Conservation (phyloP, 2,113 vertebrate genomes). For the Prietella phreatophila region DNA sequence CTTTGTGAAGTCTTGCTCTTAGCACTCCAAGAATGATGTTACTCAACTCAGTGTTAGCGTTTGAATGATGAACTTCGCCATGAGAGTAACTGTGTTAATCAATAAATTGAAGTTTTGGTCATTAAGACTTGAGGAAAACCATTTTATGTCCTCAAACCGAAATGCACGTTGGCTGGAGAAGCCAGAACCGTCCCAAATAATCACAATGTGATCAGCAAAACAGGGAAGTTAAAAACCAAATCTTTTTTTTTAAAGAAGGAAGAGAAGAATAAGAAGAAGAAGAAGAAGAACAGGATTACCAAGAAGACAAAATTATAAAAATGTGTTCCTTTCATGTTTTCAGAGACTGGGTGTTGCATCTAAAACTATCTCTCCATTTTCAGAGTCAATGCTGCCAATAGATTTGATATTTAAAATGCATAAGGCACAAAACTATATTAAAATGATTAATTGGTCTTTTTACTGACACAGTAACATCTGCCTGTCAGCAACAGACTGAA, state of each 20-base stretch:
- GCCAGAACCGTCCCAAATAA: background rate
- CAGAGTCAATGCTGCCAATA: background rate
- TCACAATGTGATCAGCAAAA: background rate
- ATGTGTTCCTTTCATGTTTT: background rate
- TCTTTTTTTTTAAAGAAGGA: background rate
- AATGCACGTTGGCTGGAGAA: background rate
- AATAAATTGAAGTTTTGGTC: background rate
- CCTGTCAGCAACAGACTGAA: background rate
- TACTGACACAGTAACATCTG: background rate
- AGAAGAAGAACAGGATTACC: background rate
- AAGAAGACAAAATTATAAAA: too few species aligned
- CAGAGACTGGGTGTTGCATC: background rate
- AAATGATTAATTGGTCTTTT: background rate
- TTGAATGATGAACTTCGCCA: background rate
- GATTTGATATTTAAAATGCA: background rate
- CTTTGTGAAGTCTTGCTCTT: background rate
- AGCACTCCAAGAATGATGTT: background rate
- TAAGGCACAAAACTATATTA: background rate
- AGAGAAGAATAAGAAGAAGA: too few species aligned
- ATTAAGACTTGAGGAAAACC: background rate
- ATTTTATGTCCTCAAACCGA: background rate
- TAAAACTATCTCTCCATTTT: background rate
- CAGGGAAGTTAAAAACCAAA: background rate
- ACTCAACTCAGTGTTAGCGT: background rate
- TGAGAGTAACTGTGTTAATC: too few species aligned